Base-by-base conservation (phyloP, 2,888 invertebrate genomes). In the Eupithecia subfuscata region DNA sequence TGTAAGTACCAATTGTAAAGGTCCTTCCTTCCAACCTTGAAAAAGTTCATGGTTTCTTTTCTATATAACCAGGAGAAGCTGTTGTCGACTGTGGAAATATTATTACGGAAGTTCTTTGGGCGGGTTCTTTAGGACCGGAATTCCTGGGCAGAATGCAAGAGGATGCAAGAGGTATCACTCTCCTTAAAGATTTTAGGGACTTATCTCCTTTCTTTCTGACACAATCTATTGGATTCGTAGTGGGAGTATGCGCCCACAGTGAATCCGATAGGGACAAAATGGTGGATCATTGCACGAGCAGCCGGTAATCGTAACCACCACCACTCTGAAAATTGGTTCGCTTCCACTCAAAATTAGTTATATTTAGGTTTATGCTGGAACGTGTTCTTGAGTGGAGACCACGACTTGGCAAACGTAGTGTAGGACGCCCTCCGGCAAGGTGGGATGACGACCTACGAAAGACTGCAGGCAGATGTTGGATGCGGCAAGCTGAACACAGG, bases 1-100 rank as follows among this genome's bases (percentile, higher is more conserved):
- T 94, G 94, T 95, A 86, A 91, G 94, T 93, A 73, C 69, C 37
- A 18, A n/a, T n/a, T 14, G n/a, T 43, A 16, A 30, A 69, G 18
- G 16, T 48, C 48, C 48, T 48, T 48, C 48, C 18, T 18, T n/a
- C 48, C n/a, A 30, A 1, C 30, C 30, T 48, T 18, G 48, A n/a
- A 48, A 9, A 43, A n/a, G 22, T 56, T 56, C 9, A 22, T 11
- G 8, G 6, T 30, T 30, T 30, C 3, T 30, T 30, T 30, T 37
- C 37, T 37, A 37, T 6, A 37, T 37, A 37, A 37, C 52, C n/a
- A 22, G 3, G 22, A 56, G 18, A n/a, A 56, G 18, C n/a, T 56
- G 3, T n/a, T 7, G n/a, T 11, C 22, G n/a, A 56, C 52, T 56
- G 52, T 22, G 52, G 9, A 52, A 52, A 48, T 48, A 18, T 18